Evolutionary conservation across 2,797 vertebrate species (phyloP).

Genomic region (Eospalax fontanierii): DNA sequence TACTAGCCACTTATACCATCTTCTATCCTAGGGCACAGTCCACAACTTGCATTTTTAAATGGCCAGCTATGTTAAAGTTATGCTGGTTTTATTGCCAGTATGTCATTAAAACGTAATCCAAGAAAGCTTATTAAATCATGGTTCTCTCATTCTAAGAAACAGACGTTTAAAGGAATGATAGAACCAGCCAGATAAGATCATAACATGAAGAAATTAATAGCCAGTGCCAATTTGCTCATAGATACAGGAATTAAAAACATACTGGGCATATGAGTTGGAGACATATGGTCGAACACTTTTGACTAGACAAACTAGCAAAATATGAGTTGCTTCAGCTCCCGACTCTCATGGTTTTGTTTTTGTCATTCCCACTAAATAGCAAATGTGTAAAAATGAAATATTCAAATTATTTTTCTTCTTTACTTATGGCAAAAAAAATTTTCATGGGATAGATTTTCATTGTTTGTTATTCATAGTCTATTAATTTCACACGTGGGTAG

Average conservation of each 20-base stretch:
- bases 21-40: neutral
- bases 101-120: neutral
- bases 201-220: constrained; percentile 51
- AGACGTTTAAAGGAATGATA: constrained; percentile 18
- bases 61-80: neutral
- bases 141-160: neutral
- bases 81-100: neutral
- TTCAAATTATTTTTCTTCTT: constrained; percentile 50
- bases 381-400: neutral
- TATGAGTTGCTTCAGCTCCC: neutral
- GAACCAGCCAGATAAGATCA: neutral
- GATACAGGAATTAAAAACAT: constrained; percentile 3
- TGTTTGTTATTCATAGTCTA: constrained; percentile 9
- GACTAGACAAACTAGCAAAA: constrained; percentile 15
- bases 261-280: constrained; percentile 34
- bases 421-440: neutral
- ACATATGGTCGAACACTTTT: constrained; percentile 56
- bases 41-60: neutral
- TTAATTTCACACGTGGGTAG: neutral
- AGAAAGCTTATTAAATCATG: neutral
- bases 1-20: neutral
- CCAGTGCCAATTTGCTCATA: constrained; percentile 11
- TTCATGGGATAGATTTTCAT: constrained; percentile 59
- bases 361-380: constrained; percentile 48
- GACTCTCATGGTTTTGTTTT: neutral